A percentile compares a stretch with the other conserved stretches of the same genome.
Conservation (phyloP, 2,113 vertebrate genomes). For the Pycnonotus jocosus region DNA sequence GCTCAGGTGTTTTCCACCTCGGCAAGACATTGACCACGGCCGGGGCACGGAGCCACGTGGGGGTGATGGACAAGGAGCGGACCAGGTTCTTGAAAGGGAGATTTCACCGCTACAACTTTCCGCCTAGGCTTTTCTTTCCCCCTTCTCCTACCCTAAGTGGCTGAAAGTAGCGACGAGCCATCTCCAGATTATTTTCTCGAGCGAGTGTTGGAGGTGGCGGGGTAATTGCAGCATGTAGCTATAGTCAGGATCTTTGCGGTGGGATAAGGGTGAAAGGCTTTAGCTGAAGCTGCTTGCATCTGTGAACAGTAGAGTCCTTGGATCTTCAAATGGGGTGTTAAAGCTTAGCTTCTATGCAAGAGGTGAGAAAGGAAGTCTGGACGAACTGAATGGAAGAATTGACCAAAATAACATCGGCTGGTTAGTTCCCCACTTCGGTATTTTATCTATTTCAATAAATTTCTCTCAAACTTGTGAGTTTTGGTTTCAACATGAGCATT, state of each 20-base stretch:
- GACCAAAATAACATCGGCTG: not conserved
- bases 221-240: fast-evolving
- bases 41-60: fast-evolving
- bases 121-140: not conserved
- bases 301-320: fast-evolving
- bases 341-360: not conserved
- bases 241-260: not conserved
- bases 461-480: not conserved
- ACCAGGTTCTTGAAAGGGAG: fast-evolving
- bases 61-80: not conserved
- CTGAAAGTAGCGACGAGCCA: not conserved
- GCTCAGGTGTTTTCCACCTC: not conserved
- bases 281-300: not conserved
- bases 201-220: not conserved
- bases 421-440: fast-evolving
- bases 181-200: not conserved
- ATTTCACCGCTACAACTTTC: fast-evolving
- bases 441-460: not conserved
- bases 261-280: not conserved
- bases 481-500: not conserved
- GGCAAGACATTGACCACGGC: fast-evolving
- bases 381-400: not conserved
- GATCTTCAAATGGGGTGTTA: not conserved
- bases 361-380: not conserved
- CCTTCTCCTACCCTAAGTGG: fast-evolving